These are phyloP conservation scores for Macrotrachela quadricornifera DNA, from an alignment of 1,140 invertebrate genomes.

Conservation along the genomic window DNA sequence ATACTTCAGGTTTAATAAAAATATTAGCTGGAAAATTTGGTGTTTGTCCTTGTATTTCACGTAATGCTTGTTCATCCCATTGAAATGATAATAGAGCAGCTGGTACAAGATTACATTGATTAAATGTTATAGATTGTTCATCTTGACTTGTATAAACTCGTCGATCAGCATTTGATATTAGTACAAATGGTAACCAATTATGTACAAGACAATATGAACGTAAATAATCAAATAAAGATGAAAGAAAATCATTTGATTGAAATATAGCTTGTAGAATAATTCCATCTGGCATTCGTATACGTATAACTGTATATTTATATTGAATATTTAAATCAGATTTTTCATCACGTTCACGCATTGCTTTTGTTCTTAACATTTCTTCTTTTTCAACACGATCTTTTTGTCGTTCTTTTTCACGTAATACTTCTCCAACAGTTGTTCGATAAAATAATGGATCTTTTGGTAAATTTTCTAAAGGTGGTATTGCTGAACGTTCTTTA, in stretches of 20 bases:
- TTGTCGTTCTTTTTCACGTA: conserved; percentile 49
- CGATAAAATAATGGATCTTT: conserved; percentile 50
- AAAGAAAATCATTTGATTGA: not conserved
- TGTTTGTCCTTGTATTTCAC: no score
- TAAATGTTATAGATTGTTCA: no score
- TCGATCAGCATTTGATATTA: no score
- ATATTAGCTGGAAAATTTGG: no score
- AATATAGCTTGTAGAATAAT: conserved; percentile 45
- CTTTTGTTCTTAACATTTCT: conserved; percentile 63
- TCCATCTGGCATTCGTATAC: conserved; percentile 65
- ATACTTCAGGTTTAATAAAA: no score
- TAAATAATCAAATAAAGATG: no score
- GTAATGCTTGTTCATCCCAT: no score
- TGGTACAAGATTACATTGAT: no score
- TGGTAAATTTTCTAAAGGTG: not conserved
- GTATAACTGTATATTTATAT: conserved; percentile 59
- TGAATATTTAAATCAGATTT: conserved; percentile 44
- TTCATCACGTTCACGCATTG: conserved; percentile 70
- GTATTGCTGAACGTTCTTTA: conserved; percentile 20
- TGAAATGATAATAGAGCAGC: no score
- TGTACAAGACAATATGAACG: no score
- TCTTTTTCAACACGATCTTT: conserved; percentile 50
- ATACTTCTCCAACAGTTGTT: conserved; percentile 53
- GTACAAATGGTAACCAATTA: no score
- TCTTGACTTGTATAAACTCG: no score